Conservation (phyloP, 2,888 invertebrate genomes). For the Ganaspis brasiliensis region DNA sequence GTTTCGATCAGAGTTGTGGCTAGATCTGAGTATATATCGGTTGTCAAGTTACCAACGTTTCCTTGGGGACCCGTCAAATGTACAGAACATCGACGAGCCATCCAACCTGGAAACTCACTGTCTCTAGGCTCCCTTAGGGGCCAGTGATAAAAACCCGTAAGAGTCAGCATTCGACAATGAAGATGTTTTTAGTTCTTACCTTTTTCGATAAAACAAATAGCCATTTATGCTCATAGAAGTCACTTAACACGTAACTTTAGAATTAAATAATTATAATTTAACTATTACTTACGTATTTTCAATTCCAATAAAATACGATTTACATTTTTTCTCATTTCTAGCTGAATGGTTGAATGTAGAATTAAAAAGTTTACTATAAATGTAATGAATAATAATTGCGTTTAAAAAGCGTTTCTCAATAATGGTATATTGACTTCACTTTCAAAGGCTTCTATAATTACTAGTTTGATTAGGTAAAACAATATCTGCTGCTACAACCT, state of each 20-base stretch:
- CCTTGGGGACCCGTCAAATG: constrained; percentile 76
- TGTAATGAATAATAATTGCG: too few species aligned
- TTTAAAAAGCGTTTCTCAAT: too few species aligned
- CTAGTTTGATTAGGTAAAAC: constrained; percentile 61
- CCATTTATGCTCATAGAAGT: not conserved
- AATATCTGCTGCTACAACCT: constrained; percentile 61
- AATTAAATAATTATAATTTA: not conserved
- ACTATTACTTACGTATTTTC: too few species aligned
- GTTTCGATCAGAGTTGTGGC: constrained; percentile 44
- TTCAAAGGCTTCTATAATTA: constrained; percentile 49
- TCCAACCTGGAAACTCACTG: constrained; percentile 68
- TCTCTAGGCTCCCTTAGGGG: constrained; percentile 69
- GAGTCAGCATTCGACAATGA: constrained; percentile 76
- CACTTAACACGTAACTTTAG: not conserved
- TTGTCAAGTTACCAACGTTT: constrained; percentile 75
- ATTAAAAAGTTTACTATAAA: too few species aligned
- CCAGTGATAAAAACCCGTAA: constrained; percentile 75
- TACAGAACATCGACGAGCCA: constrained; percentile 71
- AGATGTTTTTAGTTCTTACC: constrained; percentile 61
- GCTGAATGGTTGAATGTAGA: too few species aligned
- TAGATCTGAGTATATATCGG: constrained; percentile 65
- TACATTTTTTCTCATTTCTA: not conserved
- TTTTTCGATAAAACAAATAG: constrained; percentile 55
- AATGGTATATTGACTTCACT: not conserved
- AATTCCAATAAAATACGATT: not conserved